These are phyloP conservation scores for Yponomeuta plumbellus DNA, from an alignment of 2,888 invertebrate species.

Conservation along the genomic window DNA sequence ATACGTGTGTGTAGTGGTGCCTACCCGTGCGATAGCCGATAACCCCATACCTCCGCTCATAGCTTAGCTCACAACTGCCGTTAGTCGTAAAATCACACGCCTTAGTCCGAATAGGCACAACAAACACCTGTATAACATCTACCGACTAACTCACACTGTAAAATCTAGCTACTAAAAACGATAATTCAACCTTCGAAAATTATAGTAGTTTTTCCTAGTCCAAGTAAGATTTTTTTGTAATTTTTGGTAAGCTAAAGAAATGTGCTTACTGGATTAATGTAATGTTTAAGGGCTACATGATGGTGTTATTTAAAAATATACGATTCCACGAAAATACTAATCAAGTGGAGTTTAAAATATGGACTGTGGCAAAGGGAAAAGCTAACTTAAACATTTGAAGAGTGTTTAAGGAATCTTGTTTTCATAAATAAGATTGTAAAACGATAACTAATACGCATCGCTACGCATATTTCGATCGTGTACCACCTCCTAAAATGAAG, in stretches of 20 bases:
- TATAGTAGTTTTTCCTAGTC: no score
- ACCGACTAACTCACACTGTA: background rate
- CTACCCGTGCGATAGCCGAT: constrained; percentile 23
- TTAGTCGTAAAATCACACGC: constrained; percentile 62
- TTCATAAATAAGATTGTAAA: background rate
- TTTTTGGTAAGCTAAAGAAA: no score
- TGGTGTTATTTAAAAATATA: no score
- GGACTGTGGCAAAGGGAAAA: no score
- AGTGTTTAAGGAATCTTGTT: no score
- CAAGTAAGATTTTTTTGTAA: no score
- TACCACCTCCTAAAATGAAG: constrained; percentile 8
- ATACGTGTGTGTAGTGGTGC: constrained; percentile 12
- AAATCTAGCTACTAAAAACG: background rate
- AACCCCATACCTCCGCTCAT: constrained; percentile 53
- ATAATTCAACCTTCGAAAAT: no score
- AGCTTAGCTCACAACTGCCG: constrained; percentile 62
- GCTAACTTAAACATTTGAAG: no score
- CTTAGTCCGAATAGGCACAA: constrained; percentile 8
- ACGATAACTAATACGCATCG: background rate
- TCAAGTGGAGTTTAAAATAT: no score
- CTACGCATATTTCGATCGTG: constrained; percentile 1
- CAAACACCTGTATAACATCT: background rate
- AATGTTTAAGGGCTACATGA: no score
- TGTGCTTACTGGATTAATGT: no score
- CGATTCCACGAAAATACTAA: no score